Evolutionary conservation across 2,888 invertebrate species (phyloP).

Genomic region (Aspidiotus rigidus): DNA sequence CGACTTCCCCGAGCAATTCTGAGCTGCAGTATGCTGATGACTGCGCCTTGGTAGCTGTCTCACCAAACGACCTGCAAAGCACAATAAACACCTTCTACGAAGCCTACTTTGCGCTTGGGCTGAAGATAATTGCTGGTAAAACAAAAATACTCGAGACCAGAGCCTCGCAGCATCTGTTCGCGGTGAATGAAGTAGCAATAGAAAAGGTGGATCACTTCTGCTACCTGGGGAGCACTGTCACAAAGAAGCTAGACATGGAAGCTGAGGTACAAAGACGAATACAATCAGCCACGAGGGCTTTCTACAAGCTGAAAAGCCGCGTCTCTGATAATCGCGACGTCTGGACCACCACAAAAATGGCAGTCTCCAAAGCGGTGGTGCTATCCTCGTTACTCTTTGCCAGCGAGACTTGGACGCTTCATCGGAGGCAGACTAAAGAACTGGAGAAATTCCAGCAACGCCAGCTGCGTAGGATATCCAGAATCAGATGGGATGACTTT

Average conservation of each 20-base stretch:
- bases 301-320: background rate
- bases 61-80: background rate
- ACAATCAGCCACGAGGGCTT: background rate
- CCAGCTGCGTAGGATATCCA: too few relatives aligned
- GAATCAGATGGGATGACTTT: too few relatives aligned
- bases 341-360: slow-evolving; percentile 2
- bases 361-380: background rate
- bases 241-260: too few relatives aligned
- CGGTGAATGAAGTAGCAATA: background rate
- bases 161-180: too few relatives aligned
- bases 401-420: too few relatives aligned
- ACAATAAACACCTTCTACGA: background rate
- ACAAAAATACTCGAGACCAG: background rate
- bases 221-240: background rate
- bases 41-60: background rate
- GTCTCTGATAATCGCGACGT: background rate
- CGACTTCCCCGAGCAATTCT: too few relatives aligned
- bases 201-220: background rate
- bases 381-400: background rate
- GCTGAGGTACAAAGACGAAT: too few relatives aligned
- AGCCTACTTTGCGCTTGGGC: background rate
- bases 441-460: too few relatives aligned
- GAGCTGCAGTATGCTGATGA: slow-evolving; percentile 1
- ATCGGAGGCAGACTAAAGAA: too few relatives aligned
- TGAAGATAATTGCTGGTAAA: background rate